phyloP scores from a whole-genome alignment of 2,113 vertebrate species.

The Myxocyprinus asiaticus region DNA sequence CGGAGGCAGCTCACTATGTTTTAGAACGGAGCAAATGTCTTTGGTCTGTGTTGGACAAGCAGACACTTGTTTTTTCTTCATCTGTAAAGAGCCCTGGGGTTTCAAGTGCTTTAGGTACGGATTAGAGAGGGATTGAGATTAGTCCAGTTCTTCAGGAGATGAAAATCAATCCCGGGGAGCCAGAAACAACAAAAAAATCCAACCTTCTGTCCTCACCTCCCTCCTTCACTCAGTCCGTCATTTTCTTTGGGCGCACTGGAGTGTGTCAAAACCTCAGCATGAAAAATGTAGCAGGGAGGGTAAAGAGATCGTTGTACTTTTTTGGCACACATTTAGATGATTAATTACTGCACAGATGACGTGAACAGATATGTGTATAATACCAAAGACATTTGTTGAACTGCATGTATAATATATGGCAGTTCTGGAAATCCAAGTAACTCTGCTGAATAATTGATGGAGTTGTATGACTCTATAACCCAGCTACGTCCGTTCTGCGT shows the following conservation, averaged over 20 bases:
- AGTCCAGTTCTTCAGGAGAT: constrained; percentile 42
- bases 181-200: constrained; percentile 28
- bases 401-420: constrained; percentile 70
- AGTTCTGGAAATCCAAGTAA: constrained; percentile 66
- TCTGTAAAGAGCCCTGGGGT: constrained; percentile 24
- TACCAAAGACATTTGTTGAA: constrained; percentile 58
- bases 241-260: constrained; percentile 19
- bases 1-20: no score
- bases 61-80: constrained; percentile 27
- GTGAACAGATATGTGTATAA: constrained; percentile 51
- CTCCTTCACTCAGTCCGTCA: background rate
- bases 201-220: constrained; percentile 2
- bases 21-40: no score
- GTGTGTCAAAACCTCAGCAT: constrained; percentile 23
- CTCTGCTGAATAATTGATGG: constrained; percentile 67
- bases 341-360: constrained; percentile 53
- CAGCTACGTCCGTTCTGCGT: constrained; percentile 19
- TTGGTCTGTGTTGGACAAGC: background rate
- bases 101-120: constrained; percentile 51
- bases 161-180: constrained; percentile 44
- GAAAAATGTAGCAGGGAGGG: constrained; percentile 17
- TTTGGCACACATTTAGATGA: constrained; percentile 45
- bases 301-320: constrained; percentile 21
- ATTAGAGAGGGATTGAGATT: constrained; percentile 54
- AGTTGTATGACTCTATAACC: constrained; percentile 54